Percentiles rank a stretch among this genome's conserved stretches.
Conservation (phyloP, 2,888 invertebrate species). For the Chrysolina oricalcia region DNA sequence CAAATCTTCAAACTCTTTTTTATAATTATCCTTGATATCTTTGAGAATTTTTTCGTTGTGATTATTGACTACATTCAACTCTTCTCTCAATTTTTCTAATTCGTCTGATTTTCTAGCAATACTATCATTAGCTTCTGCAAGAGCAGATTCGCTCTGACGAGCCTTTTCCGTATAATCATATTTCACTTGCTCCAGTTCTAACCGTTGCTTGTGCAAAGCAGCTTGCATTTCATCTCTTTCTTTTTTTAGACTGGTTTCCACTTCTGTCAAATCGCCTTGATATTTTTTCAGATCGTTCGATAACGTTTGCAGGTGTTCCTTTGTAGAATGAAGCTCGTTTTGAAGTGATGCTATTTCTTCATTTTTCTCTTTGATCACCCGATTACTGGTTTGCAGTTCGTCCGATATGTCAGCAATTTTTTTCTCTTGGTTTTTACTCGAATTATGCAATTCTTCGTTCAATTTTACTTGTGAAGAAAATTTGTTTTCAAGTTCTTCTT, state of each 20-base stretch:
- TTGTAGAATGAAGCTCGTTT: conserved; percentile 64
- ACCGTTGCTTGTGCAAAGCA: conserved; percentile 64
- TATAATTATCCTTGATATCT: conserved; percentile 52
- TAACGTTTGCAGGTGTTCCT: conserved; percentile 60
- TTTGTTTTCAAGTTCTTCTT: conserved; percentile 36
- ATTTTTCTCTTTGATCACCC: conserved; percentile 61
- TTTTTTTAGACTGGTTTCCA: conserved; percentile 62
- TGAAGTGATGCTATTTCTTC: conserved; percentile 63
- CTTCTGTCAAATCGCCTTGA: conserved; percentile 63
- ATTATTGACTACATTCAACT: conserved; percentile 31
- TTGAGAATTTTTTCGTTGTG: conserved; percentile 52
- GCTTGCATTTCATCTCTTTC: conserved; percentile 66
- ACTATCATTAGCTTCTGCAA: conserved; percentile 70
- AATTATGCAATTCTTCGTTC: conserved; percentile 38
- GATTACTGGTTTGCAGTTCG: conserved; percentile 40
- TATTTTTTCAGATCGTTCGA: conserved; percentile 66
- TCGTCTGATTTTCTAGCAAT: conserved; percentile 48
- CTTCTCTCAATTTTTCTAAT: conserved; percentile 44
- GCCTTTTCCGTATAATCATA: conserved; percentile 56
- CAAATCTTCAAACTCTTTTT: conserved; percentile 53
- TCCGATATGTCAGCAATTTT: conserved; percentile 44
- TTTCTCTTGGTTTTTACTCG: conserved; percentile 41
- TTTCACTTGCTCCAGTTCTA: conserved; percentile 65
- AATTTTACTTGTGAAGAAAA: conserved; percentile 40
- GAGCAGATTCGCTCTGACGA: conserved; percentile 59